A percentile compares a stretch with the other conserved stretches of the same genome.
Conservation (phyloP, 2,113 vertebrate species). For the Microcebus jonahi region DNA sequence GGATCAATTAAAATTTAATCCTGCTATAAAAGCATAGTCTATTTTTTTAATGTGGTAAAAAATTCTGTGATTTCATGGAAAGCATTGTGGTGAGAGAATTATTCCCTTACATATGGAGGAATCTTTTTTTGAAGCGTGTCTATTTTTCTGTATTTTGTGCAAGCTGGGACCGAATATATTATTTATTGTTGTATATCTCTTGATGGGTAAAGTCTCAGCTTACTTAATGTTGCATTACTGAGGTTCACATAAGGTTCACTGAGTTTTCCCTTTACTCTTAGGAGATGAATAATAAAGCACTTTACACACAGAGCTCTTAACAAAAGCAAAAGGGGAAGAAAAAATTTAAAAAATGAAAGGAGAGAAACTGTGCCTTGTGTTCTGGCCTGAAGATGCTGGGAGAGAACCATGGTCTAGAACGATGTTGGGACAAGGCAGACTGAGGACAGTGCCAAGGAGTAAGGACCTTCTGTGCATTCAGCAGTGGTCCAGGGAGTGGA, state of each 20-base stretch:
- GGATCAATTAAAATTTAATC: neutral
- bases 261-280: neutral
- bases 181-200: neutral
- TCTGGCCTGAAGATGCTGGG: neutral
- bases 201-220: neutral
- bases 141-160: neutral
- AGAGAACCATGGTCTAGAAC: neutral
- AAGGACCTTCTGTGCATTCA: neutral
- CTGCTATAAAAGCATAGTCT: neutral
- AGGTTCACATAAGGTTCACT: neutral
- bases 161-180: neutral
- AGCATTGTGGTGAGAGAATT: neutral
- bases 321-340: conserved; percentile 14
- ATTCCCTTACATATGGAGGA: neutral
- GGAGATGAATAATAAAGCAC: conserved; percentile 17
- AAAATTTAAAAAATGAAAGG: neutral
- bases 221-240: neutral
- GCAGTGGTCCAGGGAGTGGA: accelerated
- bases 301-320: neutral
- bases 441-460: neutral
- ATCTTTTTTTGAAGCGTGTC: neutral
- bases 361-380: neutral
- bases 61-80: neutral
- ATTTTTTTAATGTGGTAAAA: neutral
- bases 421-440: neutral